Evolutionary conservation across 2,797 vertebrate genomes (phyloP).

Genomic region (Urophycis tenuis): DNA sequence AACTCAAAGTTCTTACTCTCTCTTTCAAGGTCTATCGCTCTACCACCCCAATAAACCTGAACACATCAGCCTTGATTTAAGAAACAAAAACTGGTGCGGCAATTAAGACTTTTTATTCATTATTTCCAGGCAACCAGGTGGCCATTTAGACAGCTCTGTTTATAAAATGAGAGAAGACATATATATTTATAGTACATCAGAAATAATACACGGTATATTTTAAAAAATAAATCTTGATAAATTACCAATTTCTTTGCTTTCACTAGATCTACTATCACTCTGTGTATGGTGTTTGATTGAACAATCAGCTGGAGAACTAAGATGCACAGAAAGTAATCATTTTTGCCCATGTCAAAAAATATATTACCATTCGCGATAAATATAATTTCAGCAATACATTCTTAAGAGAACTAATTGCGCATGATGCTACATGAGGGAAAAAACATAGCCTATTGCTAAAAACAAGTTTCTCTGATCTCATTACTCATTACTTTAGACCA

Average conservation of each 20-base stretch:
- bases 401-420: constrained; percentile 42
- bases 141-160: constrained; percentile 20
- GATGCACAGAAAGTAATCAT: constrained; percentile 30
- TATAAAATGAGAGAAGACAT: constrained; percentile 47
- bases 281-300: constrained; percentile 27
- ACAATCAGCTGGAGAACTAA: constrained; percentile 51
- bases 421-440: constrained; percentile 36
- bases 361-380: constrained; percentile 56
- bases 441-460: not conserved
- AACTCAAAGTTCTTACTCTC: too few species aligned
- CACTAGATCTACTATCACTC: constrained; percentile 40
- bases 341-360: constrained; percentile 45
- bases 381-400: constrained; percentile 56
- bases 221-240: constrained; percentile 64
- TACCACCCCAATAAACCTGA: not conserved
- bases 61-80: not conserved
- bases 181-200: constrained; percentile 49
- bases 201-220: constrained; percentile 61
- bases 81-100: not conserved
- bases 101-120: constrained; percentile 33
- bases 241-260: constrained; percentile 59
- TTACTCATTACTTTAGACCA: not conserved
- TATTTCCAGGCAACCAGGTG: constrained; percentile 35
- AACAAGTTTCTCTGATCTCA: not conserved
- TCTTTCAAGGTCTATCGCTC: too few species aligned